These are phyloP conservation scores for Pegea sp. DNA, from an alignment of 23 tunicate genomes.

Conservation along the genomic window DNA sequence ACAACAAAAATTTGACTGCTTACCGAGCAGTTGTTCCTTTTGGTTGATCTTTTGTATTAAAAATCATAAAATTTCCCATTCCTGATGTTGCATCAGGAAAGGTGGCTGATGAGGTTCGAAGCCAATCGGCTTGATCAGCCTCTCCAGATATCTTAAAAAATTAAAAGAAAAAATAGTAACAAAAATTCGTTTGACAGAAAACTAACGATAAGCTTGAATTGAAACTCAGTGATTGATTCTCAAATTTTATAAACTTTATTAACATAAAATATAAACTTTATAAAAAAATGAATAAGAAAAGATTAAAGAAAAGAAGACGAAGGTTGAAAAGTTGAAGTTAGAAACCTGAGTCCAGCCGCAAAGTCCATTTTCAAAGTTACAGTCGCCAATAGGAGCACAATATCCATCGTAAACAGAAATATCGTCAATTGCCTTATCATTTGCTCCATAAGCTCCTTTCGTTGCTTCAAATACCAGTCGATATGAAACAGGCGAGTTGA, in stretches of 20 bases:
- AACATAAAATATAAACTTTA: no score
- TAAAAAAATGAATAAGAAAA: no score
- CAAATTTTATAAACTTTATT: no score
- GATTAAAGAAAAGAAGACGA: no score
- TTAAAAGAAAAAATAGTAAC: no score
- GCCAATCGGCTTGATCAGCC: constrained; percentile 33
- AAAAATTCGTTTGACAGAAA: no score
- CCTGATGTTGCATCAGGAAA: constrained; percentile 49
- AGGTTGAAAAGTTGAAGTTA: no score
- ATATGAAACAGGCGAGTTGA: constrained; percentile 26
- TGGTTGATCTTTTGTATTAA: constrained; percentile 15
- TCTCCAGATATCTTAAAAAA: no score
- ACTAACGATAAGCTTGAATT: no score
- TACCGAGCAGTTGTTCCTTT: constrained; percentile 17
- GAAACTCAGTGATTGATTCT: no score
- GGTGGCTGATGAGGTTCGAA: constrained; percentile 29
- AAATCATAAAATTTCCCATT: constrained; percentile 38
- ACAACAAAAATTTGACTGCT: no score
- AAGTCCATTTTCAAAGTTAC: constrained; percentile 53
- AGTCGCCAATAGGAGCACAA: constrained; percentile 25
- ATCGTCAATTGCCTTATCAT: constrained; percentile 75
- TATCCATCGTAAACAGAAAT: constrained; percentile 19
- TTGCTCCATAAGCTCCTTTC: constrained; percentile 19
- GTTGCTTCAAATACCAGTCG: constrained; percentile 64
- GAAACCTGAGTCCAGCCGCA: constrained; percentile 60